These are phyloP conservation scores for Ciconia maguari DNA, from an alignment of 2,113 vertebrate species.

Conservation along the genomic window DNA sequence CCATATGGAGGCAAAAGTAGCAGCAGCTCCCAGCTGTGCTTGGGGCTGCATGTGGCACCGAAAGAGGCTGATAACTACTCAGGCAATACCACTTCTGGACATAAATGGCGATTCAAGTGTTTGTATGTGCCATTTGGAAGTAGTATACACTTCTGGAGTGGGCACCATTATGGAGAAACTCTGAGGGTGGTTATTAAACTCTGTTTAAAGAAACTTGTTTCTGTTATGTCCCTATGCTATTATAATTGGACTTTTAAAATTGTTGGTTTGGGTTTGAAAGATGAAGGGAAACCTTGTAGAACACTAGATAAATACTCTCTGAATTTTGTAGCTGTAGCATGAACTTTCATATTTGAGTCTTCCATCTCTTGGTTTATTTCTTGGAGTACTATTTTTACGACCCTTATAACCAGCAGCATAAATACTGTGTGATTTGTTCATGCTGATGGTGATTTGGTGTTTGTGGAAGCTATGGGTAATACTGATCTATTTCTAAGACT, in stretches of 20 bases:
- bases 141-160: not conserved
- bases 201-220: not conserved
- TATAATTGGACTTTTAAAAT: not conserved
- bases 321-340: not conserved
- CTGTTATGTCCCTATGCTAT: not conserved
- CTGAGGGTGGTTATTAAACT: not conserved
- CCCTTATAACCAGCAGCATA: not conserved
- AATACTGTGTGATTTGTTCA: not conserved
- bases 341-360: not conserved
- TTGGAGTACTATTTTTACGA: not conserved
- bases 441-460: not conserved
- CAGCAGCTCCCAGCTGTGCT: not conserved
- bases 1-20: not conserved
- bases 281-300: not conserved
- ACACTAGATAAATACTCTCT: not conserved
- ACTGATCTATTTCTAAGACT: not conserved
- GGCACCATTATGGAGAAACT: not conserved
- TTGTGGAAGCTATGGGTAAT: not conserved
- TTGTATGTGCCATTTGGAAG: not conserved
- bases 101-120: not conserved
- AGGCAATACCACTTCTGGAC: not conserved
- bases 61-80: not conserved
- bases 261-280: not conserved
- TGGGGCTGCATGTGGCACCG: not conserved
- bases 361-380: not conserved